A percentile compares a stretch with the other conserved stretches of the same genome.
These are phyloP conservation scores for Hypolimnas misippus DNA, from an alignment of 2,888 invertebrate genomes.

Conservation along the genomic window DNA sequence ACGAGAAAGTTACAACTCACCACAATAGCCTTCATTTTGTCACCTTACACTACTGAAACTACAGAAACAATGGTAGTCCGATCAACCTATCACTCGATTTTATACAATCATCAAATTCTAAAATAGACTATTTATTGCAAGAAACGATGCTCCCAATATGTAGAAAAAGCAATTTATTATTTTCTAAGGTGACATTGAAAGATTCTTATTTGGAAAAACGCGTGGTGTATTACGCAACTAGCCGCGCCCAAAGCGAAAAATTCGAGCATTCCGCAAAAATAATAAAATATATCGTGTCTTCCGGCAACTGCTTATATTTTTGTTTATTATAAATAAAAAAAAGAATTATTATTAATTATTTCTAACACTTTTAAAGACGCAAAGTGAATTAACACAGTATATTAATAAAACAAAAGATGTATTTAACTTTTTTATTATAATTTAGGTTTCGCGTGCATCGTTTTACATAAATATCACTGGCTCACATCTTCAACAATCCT, in stretches of 20 bases:
- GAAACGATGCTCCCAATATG: conserved; percentile 63
- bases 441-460: conserved; percentile 41
- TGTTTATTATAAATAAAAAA: neutral
- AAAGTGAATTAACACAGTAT: neutral
- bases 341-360: neutral
- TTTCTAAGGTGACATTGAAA: conserved; percentile 68
- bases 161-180: conserved; percentile 75
- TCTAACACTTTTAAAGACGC: too few relatives aligned
- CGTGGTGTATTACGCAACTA: conserved; percentile 63
- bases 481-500: conserved; percentile 63
- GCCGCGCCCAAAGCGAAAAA: conserved; percentile 56
- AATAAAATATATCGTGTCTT: conserved; percentile 20
- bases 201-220: conserved; percentile 64
- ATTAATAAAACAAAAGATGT: conserved; percentile 32
- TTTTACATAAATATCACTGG: conserved; percentile 32
- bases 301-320: conserved; percentile 23
- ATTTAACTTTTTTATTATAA: conserved; percentile 46
- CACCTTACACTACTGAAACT: conserved; percentile 49
- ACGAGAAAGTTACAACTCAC: conserved; percentile 60
- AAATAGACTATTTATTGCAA: conserved; percentile 76
- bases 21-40: conserved; percentile 66
- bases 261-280: conserved; percentile 47
- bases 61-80: conserved; percentile 64
- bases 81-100: conserved; percentile 61
- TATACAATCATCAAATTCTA: conserved; percentile 71